Evolutionary conservation across 2,888 invertebrate species (phyloP), one percentile per base, ranked within the genome.

Genomic region (Nephrotoma flavescens): DNA sequence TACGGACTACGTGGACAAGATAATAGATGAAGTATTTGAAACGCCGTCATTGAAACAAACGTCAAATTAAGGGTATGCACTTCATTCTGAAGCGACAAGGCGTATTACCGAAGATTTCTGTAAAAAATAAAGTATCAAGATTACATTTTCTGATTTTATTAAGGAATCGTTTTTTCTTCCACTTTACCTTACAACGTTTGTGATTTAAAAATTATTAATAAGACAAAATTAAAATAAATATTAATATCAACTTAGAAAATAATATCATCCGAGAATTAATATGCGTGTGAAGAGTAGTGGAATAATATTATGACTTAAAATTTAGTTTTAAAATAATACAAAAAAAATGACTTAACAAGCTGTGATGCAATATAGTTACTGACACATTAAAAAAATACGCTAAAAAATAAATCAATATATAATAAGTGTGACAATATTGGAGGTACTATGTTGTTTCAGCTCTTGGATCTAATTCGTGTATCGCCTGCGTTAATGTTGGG

Each of bases 401-500:
- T 71, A 71, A 31, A 71, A 71, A 31, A 4, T 7, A 71, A 9
- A 71, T 31, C 7, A 15, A 52, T 71, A 15, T 71, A 71, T 31
- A 71, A 71, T 31, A 31, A 31, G 6, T 15, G 15, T 57, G 4
- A 15, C 5, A 15, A 57, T 52, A 52, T 71, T 31, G 7, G 31
- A 31, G 31, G 71, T 41, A 41, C 89, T 89, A 91, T 71, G 90
- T 90, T 41, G 91, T 91, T 89, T 92, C 92, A 11, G 91, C 90
- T 88, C 91, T 90, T 15, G 91, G 92, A 89, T 93, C 93, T 41
- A 95, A 90, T 86, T 91, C 91, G 88, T 94, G 94, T 41, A 95
- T 93, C n/a, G 94, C 94, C 88, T 94, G 94, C 91, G 94, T 93
- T 1, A 95, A 92, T 88, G 93, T 92, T n/a, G 92, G 92, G 7